These are phyloP conservation scores for Apogon talboti DNA, from an alignment of 2,797 vertebrate genomes.

Conservation along the genomic window DNA sequence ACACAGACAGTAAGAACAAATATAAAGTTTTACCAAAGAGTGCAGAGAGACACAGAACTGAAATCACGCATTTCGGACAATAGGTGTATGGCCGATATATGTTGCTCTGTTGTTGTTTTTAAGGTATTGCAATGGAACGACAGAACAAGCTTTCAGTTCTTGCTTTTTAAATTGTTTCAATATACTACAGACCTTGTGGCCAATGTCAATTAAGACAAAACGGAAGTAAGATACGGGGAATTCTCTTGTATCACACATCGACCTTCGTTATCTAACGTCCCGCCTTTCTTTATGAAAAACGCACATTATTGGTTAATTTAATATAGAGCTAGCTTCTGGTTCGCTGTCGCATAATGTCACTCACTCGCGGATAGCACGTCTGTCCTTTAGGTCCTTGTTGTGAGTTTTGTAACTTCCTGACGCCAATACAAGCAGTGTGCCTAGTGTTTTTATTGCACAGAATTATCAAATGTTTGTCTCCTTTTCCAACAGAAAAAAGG, in stretches of 20 bases:
- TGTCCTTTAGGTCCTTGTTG: conserved; percentile 4
- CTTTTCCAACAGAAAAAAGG: not conserved
- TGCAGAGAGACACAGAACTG: too few relatives aligned
- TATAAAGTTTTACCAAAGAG: too few relatives aligned
- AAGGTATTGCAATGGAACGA: too few relatives aligned
- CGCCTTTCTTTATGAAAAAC: conserved; percentile 5
- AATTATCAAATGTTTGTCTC: not conserved
- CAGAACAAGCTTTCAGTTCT: too few relatives aligned
- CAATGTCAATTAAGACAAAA: conserved; percentile 1
- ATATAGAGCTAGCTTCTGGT: not conserved
- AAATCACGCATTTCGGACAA: too few relatives aligned
- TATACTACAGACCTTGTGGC: not conserved
- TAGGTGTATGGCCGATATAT: too few relatives aligned
- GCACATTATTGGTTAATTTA: conserved; percentile 46
- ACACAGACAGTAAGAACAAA: too few relatives aligned
- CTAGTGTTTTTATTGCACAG: not conserved
- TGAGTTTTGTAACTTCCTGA: not conserved
- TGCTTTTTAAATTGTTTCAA: too few relatives aligned
- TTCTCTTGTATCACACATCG: not conserved
- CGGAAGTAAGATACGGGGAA: not conserved
- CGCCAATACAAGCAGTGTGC: not conserved
- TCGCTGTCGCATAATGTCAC: conserved; percentile 21
- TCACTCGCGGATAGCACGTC: not conserved
- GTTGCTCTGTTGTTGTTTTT: too few relatives aligned
- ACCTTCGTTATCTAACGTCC: conserved; percentile 3